These are phyloP conservation scores for Echeneis naucrates DNA, from an alignment of 2,797 vertebrate genomes.

Conservation along the genomic window DNA sequence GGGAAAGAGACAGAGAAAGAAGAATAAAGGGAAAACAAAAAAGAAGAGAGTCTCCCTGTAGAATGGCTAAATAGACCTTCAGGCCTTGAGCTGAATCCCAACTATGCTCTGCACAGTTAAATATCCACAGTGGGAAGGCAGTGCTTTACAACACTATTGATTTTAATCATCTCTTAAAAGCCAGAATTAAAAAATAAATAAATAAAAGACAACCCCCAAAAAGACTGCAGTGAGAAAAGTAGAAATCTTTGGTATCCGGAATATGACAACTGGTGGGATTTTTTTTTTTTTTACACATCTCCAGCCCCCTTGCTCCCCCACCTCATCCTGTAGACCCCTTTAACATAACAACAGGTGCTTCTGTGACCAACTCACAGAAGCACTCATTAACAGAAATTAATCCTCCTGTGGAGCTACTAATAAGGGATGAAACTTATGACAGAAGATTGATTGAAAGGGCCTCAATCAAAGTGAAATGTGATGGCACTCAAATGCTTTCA, in stretches of 20 bases:
- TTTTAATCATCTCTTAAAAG: slow-evolving; percentile 81
- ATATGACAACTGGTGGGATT: slow-evolving; percentile 38
- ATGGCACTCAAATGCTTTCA: slow-evolving; percentile 31
- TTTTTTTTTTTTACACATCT: slow-evolving; percentile 36
- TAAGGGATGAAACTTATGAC: slow-evolving; percentile 60
- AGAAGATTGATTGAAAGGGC: slow-evolving; percentile 59
- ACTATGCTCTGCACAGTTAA: slow-evolving; percentile 69
- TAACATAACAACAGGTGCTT: slow-evolving; percentile 65
- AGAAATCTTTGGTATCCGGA: slow-evolving; percentile 34
- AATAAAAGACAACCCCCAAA: slow-evolving; percentile 47
- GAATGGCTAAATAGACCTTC: slow-evolving; percentile 83
- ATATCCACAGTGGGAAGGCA: slow-evolving; percentile 68
- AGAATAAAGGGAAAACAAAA: slow-evolving; percentile 47
- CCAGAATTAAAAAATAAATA: slow-evolving; percentile 56
- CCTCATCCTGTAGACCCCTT: slow-evolving; percentile 16
- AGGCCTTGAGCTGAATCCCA: slow-evolving; percentile 81
- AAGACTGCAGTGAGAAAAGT: slow-evolving; percentile 47
- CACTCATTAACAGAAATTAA: slow-evolving; percentile 68
- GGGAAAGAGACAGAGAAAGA: slow-evolving; percentile 59
- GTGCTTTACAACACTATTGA: slow-evolving; percentile 79
- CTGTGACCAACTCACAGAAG: slow-evolving; percentile 62
- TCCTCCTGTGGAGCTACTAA: slow-evolving; percentile 54
- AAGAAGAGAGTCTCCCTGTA: slow-evolving; percentile 75
- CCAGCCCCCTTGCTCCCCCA: background rate
- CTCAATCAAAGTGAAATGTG: slow-evolving; percentile 38